These are phyloP conservation scores for Leguminivora glycinivorella DNA, from an alignment of 1,140 invertebrate species.

Conservation along the genomic window DNA sequence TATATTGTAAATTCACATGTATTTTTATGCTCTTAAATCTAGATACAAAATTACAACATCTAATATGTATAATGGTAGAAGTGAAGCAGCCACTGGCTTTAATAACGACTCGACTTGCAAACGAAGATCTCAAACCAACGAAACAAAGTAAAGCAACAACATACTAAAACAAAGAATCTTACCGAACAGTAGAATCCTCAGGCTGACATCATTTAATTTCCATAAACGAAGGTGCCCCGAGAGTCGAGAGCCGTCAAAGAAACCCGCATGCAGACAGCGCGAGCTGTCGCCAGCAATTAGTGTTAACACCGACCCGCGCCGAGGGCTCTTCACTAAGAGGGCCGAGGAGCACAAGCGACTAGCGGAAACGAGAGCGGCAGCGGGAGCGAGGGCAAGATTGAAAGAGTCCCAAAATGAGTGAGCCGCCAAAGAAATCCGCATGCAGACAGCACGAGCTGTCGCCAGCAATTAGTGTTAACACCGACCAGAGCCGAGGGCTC, in stretches of 20 bases:
- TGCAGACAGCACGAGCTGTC: too few relatives aligned
- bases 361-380: neutral
- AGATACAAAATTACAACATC: too few relatives aligned
- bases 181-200: neutral
- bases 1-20: too few relatives aligned
- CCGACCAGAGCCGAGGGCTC: neutral
- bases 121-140: neutral
- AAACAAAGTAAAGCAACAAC: neutral
- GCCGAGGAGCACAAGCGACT: neutral
- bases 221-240: slow-evolving; percentile 6
- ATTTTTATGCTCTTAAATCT: too few relatives aligned
- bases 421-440: too few relatives aligned
- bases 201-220: slow-evolving; percentile 12
- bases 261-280: slow-evolving; percentile 11
- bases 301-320: neutral
- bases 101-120: neutral
- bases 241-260: neutral
- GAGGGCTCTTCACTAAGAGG: neutral
- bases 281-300: slow-evolving; percentile 13
- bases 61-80: too few relatives aligned
- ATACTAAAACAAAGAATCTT: neutral
- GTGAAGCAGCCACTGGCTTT: too few relatives aligned
- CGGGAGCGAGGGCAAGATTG: too few relatives aligned
- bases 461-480: neutral
- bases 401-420: too few relatives aligned